Percentiles rank a stretch among this genome's conserved stretches.
Evolutionary conservation across 2,797 vertebrate species (phyloP).

Genomic region (Nyctibius grandis): DNA sequence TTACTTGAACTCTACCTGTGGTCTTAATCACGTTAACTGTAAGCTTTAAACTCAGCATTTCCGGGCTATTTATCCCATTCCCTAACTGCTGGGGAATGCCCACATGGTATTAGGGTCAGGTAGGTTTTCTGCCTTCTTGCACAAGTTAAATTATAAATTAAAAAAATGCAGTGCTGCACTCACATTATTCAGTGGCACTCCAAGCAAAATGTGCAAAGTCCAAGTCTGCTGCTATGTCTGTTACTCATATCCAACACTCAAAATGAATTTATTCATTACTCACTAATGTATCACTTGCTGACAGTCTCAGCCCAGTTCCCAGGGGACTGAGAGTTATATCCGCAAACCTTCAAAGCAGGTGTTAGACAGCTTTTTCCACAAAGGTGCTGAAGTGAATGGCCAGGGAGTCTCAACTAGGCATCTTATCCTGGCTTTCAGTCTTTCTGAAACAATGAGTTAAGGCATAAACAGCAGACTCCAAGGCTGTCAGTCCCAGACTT

Average conservation of each 20-base stretch:
- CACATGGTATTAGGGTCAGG: neutral
- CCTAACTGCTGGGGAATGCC: neutral
- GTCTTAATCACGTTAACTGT: neutral
- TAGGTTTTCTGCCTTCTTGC: neutral
- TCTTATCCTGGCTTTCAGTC: neutral
- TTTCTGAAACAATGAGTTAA: neutral
- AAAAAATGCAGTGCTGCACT: neutral
- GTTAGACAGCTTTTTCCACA: neutral
- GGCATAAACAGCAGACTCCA: neutral
- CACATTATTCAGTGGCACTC: neutral
- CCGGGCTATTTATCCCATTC: neutral
- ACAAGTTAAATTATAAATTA: neutral
- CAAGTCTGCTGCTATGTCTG: neutral
- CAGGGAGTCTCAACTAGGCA: neutral
- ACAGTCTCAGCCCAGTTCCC: neutral
- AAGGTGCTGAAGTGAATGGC: neutral
- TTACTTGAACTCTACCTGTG: neutral
- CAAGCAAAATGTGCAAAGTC: neutral
- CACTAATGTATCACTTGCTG: neutral
- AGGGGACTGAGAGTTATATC: neutral
- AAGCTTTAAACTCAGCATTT: neutral
- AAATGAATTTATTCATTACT: neutral
- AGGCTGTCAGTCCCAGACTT: neutral
- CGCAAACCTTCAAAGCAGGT: neutral
- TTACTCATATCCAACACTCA: neutral